Evolutionary conservation across 64 coral and sea anemone genomes (phyloP), one percentile per base, ranked within the genome.

Genomic region (Montipora capricornis): DNA sequence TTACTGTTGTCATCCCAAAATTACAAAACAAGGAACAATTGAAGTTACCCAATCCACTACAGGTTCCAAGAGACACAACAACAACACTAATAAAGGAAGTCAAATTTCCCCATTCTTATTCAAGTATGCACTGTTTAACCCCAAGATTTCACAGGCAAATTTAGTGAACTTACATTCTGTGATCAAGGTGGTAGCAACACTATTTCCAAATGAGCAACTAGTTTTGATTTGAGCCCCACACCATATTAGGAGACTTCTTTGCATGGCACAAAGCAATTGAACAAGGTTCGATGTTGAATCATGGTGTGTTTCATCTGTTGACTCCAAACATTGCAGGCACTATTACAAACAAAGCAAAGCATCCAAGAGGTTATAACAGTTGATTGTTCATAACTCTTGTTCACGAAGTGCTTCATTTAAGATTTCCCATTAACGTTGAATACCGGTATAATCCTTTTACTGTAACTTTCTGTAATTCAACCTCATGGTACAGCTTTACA

Each of bases 201-300:
- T 80, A 14, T 87, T 94, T 0, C 95, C 92, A n/a, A 75, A 86
- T 5, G 80, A 77, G 20, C 85, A 88, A 19, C 80, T 76, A 47
- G 45, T 79, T 58, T 94, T 91, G 29, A 99, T 86, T 68, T 99
- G 98, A 70, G 73, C 73, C 15, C 71, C 78, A 50, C 92, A 96
- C 98, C 95, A 96, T 6, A 84, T 87, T 7, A 96, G 62, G 7
- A 96, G 87, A 82, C 92, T 96, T 78, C 93, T 96, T 79, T 96
- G 95, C 95, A 96, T 99, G 14, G 98, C 98, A 89, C 98, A 96
- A 20, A 99, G 47, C 5, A 99, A 77, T 80, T 99, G 98, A 13
- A 99, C 98, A 44, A 99, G 85, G 89, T 99, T 99, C 2, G 98
- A 96, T n/a, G 92, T 91, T 3, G 96, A 92, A 4, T 93, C 93